A percentile compares a stretch with the other conserved stretches of the same genome.
phyloP scores from a whole-genome alignment of 1,140 invertebrate species.

The Drosophila sp. region DNA sequence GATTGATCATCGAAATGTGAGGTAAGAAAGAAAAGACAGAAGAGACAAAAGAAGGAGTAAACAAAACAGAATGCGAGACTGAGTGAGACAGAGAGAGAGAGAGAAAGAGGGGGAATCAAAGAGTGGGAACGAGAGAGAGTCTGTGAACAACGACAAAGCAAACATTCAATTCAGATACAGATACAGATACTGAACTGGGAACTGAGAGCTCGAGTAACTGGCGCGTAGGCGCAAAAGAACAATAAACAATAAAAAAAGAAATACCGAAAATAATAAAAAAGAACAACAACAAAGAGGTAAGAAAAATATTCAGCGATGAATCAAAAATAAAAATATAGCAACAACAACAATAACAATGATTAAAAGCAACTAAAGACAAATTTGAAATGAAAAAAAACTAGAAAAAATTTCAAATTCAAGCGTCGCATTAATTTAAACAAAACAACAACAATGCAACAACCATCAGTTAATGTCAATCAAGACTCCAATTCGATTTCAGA shows the following conservation, averaged over 20 bases:
- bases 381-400: background rate
- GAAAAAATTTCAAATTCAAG: background rate
- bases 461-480: constrained; percentile 9
- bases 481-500: constrained; percentile 9
- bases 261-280: no score
- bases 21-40: constrained; percentile 20
- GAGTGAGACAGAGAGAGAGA: constrained; percentile 4
- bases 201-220: constrained; percentile 29
- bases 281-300: constrained; percentile 14
- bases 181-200: constrained; percentile 22
- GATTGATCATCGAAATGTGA: constrained; percentile 45
- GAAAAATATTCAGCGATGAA: constrained; percentile 41
- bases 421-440: constrained; percentile 2
- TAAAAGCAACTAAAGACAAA: constrained; percentile 23
- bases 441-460: constrained; percentile 11
- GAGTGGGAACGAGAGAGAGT: constrained; percentile 3
- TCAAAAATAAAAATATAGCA: constrained; percentile 26
- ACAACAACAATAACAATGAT: constrained; percentile 17
- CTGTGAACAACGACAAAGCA: constrained; percentile 9
- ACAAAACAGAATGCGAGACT: constrained; percentile 39
- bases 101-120: background rate
- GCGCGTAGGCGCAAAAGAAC: constrained; percentile 50
- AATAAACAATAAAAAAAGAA: constrained; percentile 44
- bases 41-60: constrained; percentile 39
- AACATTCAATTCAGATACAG: constrained; percentile 10